These are phyloP conservation scores for Parascotia fuliginaria DNA, from an alignment of 2,888 invertebrate genomes.

Conservation along the genomic window DNA sequence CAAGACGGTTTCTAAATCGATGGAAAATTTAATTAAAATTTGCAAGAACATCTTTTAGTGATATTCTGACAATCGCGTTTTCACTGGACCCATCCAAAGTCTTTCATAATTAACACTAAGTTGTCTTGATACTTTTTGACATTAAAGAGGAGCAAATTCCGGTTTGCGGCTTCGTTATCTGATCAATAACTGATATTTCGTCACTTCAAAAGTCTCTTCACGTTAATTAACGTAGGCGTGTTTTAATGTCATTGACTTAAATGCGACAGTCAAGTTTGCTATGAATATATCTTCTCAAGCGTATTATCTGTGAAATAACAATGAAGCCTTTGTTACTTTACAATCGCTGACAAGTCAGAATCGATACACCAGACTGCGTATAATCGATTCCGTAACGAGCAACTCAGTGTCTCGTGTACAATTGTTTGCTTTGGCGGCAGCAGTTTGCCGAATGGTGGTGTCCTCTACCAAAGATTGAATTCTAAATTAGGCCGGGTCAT, in stretches of 20 bases:
- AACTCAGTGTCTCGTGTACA: slow-evolving; percentile 29
- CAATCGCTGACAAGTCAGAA: not conserved
- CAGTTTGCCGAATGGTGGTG: slow-evolving; percentile 40
- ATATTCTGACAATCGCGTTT: slow-evolving; percentile 10
- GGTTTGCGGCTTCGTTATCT: slow-evolving; percentile 3
- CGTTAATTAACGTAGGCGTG: slow-evolving; percentile 1
- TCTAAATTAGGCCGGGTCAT: slow-evolving; percentile 46
- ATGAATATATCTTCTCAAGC: not conserved
- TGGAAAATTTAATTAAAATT: slow-evolving; percentile 19
- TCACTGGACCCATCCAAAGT: not conserved
- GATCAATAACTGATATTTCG: slow-evolving; percentile 8
- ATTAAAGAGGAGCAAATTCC: slow-evolving; percentile 8
- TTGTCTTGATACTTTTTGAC: slow-evolving; percentile 17
- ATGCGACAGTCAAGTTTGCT: not conserved
- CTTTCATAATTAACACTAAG: slow-evolving; percentile 10
- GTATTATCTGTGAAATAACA: not conserved
- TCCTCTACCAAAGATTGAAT: slow-evolving; percentile 49
- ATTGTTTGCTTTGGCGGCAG: slow-evolving; percentile 35
- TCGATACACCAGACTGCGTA: slow-evolving; percentile 22
- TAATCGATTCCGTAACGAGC: slow-evolving; percentile 34
- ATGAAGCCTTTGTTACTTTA: not conserved
- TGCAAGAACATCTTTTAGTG: slow-evolving; percentile 4
- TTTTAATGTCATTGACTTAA: not conserved
- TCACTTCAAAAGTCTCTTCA: not conserved
- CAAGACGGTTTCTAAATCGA: not conserved